Percentiles rank a stretch among this genome's conserved stretches.
Evolutionary conservation across 2,113 vertebrate species (phyloP).

Genomic region (Dicaeum eximium): DNA sequence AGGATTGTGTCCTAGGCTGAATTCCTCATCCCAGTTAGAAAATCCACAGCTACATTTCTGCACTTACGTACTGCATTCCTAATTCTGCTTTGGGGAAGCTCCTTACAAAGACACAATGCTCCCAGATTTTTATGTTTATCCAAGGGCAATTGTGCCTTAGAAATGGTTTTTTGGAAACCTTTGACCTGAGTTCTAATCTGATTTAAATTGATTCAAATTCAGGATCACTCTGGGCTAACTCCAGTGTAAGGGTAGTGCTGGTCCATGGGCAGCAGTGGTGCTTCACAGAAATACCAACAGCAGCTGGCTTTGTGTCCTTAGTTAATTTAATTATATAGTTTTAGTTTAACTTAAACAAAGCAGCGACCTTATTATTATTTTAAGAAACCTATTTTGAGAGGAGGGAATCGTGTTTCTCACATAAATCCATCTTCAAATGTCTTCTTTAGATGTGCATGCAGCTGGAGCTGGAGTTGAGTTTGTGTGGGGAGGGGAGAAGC

Average conservation of each 20-base stretch:
- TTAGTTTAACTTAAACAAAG: constrained; percentile 16
- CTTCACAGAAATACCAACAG: constrained; percentile 19
- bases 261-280: neutral
- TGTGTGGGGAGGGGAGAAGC: neutral
- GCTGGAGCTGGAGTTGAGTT: neutral
- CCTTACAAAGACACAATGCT: neutral
- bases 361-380: constrained; percentile 24
- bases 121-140: neutral
- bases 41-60: neutral
- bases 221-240: neutral
- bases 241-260: neutral
- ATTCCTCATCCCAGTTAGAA: neutral
- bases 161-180: neutral
- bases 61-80: neutral
- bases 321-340: constrained; percentile 25
- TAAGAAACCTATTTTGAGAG: constrained; percentile 10
- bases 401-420: neutral
- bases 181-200: neutral
- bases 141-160: neutral
- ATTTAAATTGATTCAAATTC: neutral
- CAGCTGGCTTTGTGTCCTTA: constrained; percentile 1
- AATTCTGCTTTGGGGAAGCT: neutral
- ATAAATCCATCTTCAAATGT: constrained; percentile 16
- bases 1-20: neutral
- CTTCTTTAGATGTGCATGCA: neutral